These are phyloP conservation scores for Maniola jurtina DNA, from an alignment of 1,140 invertebrate genomes.

Conservation along the genomic window DNA sequence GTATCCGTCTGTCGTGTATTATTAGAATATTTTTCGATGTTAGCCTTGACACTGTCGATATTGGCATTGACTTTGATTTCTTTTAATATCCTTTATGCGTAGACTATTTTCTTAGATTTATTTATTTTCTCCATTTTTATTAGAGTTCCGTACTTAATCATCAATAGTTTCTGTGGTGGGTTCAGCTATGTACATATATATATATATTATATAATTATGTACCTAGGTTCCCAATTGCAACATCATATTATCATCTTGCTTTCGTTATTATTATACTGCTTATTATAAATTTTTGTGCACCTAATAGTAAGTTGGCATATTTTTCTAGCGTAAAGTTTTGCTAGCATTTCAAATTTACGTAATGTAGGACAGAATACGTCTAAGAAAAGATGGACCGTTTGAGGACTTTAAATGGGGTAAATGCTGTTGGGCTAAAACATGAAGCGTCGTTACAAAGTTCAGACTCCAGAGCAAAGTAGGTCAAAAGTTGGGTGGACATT, in stretches of 20 bases:
- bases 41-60: conserved; percentile 9
- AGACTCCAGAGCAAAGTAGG: conserved; percentile 2
- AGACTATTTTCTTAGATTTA: not conserved
- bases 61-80: not conserved
- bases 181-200: no score
- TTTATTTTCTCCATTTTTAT: not conserved
- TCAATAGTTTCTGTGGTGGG: no score
- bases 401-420: not conserved
- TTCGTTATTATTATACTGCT: no score
- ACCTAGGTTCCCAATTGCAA: no score
- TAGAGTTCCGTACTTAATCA: no score
- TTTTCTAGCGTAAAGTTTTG: no score
- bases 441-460: conserved; percentile 2
- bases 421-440: not conserved
- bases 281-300: no score
- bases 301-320: no score
- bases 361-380: not conserved
- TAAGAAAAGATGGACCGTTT: not conserved
- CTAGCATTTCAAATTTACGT: not conserved
- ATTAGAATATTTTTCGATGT: conserved; percentile 9
- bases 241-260: no score
- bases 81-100: not conserved
- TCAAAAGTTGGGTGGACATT: conserved; percentile 6
- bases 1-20: not conserved
- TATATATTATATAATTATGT: no score